Base-by-base conservation (phyloP, 2,113 vertebrate genomes). In the Polypterus bichir region DNA sequence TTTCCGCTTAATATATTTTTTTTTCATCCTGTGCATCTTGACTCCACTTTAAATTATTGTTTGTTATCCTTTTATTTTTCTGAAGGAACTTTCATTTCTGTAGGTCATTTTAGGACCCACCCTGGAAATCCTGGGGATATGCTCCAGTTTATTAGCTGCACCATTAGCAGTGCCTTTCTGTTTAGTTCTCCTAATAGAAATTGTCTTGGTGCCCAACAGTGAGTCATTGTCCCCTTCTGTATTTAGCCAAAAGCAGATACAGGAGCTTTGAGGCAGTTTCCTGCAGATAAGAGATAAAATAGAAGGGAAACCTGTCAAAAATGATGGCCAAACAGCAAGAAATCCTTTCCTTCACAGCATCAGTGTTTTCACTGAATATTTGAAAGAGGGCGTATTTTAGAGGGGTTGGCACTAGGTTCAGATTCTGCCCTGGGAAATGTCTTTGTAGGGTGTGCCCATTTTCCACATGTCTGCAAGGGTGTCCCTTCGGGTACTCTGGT, bases 201-300 rank as follows among this genome's bases (percentile, higher is more conserved):
- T 70, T 76, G 75, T 75, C 59, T 47, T 48, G 59, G 54, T 79
- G 76, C 77, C 79, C 69, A 59, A 72, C 76, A 74, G 47, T 85
- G 86, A 84, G 76, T 88, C 85, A 86, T 69, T 64, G 76, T 73
- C 71, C 71, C 61, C 76, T 77, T 71, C 75, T 73, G 73, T 59
- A 72, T 69, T 70, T 67, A 79, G 83, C 69, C 71, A 71, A 63
- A 71, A 71, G 67, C 67, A 79, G 75, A 79, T 77, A 78, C 75
- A 74, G 82, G 72, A 81, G 78, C 80, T 71, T 66, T 65, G 76
- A 79, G 77, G 72, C 77, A 73, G 86, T 84, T 91, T 92, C 87
- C 90, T 91, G 86, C 75, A 86, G 88, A 89, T 90, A 89, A 86
- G 86, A 82, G 72, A 71, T 62, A 69, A 76, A 79, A 48, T 69